Conservation (phyloP, 2,888 invertebrate genomes). For the Euclidia mi region DNA sequence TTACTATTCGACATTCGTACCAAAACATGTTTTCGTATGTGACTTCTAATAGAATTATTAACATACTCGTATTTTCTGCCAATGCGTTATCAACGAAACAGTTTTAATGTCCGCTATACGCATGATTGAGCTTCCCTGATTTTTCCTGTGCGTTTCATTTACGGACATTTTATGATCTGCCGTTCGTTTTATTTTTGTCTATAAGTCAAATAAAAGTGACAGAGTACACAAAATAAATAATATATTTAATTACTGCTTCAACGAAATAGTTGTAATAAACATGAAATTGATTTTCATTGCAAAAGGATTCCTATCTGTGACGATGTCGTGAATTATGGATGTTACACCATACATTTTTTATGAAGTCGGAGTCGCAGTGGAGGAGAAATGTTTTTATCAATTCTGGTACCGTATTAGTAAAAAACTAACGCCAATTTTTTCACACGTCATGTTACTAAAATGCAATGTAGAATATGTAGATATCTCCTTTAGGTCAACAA, state of each 20-base stretch:
- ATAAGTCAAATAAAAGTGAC: conserved; percentile 3
- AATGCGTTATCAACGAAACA: conserved; percentile 21
- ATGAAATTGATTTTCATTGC: too few relatives aligned
- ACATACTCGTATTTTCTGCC: conserved; percentile 22
- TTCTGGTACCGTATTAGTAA: too few relatives aligned
- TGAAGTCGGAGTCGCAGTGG: too few relatives aligned
- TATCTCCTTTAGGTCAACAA: too few relatives aligned
- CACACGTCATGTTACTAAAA: too few relatives aligned
- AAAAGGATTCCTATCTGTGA: too few relatives aligned
- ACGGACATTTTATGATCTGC: conserved; percentile 22
- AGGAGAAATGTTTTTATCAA: too few relatives aligned
- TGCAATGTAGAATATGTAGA: too few relatives aligned
- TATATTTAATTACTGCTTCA: not conserved
- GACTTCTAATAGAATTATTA: conserved; percentile 20
- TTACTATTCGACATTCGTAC: conserved; percentile 43
- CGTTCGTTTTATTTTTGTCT: conserved; percentile 29
- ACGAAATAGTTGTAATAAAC: not conserved
- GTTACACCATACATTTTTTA: too few relatives aligned
- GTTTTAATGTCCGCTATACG: conserved; percentile 24
- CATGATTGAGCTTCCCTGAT: conserved; percentile 34
- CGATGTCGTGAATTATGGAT: too few relatives aligned
- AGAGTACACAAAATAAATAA: not conserved
- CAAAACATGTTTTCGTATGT: conserved; percentile 50
- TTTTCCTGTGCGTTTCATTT: conserved; percentile 32
- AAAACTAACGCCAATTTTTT: too few relatives aligned